Evolutionary conservation across 2,888 invertebrate species (phyloP).

Genomic region (Agrochola lychnidis): DNA sequence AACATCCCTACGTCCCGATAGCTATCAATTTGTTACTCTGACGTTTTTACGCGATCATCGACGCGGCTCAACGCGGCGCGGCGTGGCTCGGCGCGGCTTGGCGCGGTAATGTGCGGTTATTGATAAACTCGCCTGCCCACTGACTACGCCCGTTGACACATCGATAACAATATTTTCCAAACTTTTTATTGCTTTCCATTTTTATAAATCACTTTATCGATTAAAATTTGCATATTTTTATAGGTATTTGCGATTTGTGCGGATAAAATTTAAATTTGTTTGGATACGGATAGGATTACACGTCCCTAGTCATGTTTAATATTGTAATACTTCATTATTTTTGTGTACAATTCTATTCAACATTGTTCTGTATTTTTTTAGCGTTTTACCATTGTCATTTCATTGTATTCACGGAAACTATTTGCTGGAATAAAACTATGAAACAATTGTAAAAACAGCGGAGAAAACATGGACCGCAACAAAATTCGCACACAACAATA

Average conservation of each 20-base stretch:
- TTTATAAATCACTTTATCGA: constrained; percentile 65
- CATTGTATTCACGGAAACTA: constrained; percentile 29
- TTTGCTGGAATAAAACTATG: constrained; percentile 35
- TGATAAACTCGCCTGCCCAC: constrained; percentile 56
- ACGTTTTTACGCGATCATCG: constrained; percentile 60
- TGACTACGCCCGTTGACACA: constrained; percentile 54
- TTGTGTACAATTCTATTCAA: not conserved
- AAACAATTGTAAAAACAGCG: constrained; percentile 35
- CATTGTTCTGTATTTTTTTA: not conserved
- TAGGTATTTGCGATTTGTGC: constrained; percentile 31
- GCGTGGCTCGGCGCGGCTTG: not conserved
- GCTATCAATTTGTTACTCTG: constrained; percentile 61
- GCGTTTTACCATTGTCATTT: constrained; percentile 14
- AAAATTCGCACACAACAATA: constrained; percentile 25
- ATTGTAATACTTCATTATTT: constrained; percentile 29
- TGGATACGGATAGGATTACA: constrained; percentile 44
- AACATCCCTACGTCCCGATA: constrained; percentile 50
- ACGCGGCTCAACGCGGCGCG: constrained; percentile 14
- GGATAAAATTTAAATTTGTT: constrained; percentile 60
- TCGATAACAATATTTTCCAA: constrained; percentile 63
- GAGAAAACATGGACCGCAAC: not conserved
- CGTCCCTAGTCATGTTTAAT: constrained; percentile 43
- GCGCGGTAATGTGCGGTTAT: constrained; percentile 51
- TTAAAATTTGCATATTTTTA: constrained; percentile 62
- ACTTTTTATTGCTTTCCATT: constrained; percentile 58